Base-by-base conservation (phyloP, 2,888 invertebrate species). In the Chymomyza amoena region DNA sequence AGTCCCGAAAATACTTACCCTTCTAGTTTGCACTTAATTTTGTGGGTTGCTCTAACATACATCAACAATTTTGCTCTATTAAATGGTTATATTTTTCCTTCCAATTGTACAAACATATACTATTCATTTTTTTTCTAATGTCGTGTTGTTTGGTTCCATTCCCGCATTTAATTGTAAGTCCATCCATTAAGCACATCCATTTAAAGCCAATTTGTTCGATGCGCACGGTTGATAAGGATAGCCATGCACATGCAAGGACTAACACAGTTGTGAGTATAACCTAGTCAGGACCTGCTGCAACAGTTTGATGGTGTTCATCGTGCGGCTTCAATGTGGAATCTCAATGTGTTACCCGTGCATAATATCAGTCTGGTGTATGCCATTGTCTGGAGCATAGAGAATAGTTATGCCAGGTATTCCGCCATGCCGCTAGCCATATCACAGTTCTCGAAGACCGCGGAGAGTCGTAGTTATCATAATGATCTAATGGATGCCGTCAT, bases 291-390 rank as follows among this genome's bases (percentile, higher is more conserved):
- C 0, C 39, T 13, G 10, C 13, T 45, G 39, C 39, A 45, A 45
- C 39, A 45, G 39, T 45, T 45, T 45, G 13, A 45, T 2, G 39
- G 13, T 2, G 39, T 13, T 13, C 39, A 4, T 45, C 13, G 13
- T 45, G 4, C 39, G 39, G 39, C 39, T 45, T 54, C 54, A 18
- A 57, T 57, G 57, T 57, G 28, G 18, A 18, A 63, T 16, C 13
- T 70, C 61, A 54, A 66, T 10, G 52, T 69, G 13, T 39, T 15
- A 32, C 20, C 72, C 16, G 63, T 73, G 5, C 72, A 68, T 28
- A 90, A 90, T 69, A 78, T 88, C 51, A 83, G 89, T 18, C 73
- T 90, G 52, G 76, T 90, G 56, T 78, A 89, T 68, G 90, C 90
- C 36, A 67, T 82, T 1, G 80, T 90, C 2, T 90, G 90, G 90